Percentiles rank a stretch among this genome's conserved stretches.
phyloP scores from a whole-genome alignment of 2,888 invertebrate genomes.

The Drosophila monieri region DNA sequence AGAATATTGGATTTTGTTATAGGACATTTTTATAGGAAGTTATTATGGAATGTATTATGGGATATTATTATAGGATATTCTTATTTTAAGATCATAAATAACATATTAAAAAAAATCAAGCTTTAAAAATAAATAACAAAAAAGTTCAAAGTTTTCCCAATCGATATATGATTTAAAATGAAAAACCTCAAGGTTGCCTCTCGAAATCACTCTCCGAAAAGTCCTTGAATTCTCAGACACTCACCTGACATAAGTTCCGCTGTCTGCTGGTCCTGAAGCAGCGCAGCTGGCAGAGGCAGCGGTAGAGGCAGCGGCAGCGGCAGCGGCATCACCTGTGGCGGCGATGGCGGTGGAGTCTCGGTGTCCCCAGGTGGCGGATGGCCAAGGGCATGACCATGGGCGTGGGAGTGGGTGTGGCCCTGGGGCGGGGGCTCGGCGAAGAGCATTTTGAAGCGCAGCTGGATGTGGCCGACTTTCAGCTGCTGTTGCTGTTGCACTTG shows the following conservation, averaged over 20 bases:
- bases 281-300: constrained; percentile 40
- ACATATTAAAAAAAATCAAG: too few species aligned
- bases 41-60: too few species aligned
- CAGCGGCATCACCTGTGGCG: constrained; percentile 28
- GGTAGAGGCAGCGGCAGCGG: constrained; percentile 37
- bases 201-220: background rate
- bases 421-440: constrained; percentile 65
- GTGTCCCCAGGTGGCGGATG: constrained; percentile 19
- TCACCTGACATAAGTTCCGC: constrained; percentile 65
- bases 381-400: constrained; percentile 29
- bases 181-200: background rate
- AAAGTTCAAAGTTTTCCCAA: background rate
- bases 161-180: background rate
- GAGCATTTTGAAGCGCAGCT: constrained; percentile 74
- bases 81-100: too few species aligned
- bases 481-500: constrained; percentile 79
- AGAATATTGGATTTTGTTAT: too few species aligned
- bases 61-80: too few species aligned
- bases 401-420: constrained; percentile 23
- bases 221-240: constrained; percentile 20
- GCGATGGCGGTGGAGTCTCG: constrained; percentile 44
- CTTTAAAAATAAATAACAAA: background rate
- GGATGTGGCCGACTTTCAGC: constrained; percentile 71
- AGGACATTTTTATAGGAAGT: too few species aligned
- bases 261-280: constrained; percentile 52